Evolutionary conservation across 2,888 invertebrate genomes (phyloP).

Genomic region (Chrysotoxum bicinctum): DNA sequence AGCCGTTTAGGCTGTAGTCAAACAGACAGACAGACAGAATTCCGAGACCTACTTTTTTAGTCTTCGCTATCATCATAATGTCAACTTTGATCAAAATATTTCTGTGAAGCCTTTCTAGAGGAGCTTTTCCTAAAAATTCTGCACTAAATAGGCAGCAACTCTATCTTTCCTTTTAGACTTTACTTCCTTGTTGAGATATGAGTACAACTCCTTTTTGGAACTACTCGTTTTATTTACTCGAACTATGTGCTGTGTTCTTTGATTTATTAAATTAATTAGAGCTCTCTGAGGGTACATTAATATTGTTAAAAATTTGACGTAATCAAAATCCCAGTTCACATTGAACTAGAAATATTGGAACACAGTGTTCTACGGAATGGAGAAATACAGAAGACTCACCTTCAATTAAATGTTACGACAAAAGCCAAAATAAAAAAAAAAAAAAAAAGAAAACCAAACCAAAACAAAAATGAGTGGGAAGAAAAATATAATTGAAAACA

Average conservation of each 20-base stretch:
- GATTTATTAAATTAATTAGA: not conserved
- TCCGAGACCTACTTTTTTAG: no score
- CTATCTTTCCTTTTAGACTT: no score
- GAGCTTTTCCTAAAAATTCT: no score
- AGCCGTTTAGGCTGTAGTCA: no score
- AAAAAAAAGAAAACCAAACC: not conserved
- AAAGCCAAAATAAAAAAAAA: not conserved
- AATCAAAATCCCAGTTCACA: not conserved
- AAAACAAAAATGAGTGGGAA: not conserved
- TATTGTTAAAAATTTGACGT: not conserved
- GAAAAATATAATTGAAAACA: constrained; percentile 28
- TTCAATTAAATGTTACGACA: constrained; percentile 19
- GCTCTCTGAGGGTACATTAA: not conserved
- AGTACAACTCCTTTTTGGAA: no score
- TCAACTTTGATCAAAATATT: no score
- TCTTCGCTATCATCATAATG: no score
- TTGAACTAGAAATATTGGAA: not conserved
- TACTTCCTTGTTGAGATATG: no score
- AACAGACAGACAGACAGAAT: no score
- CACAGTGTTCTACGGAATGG: not conserved
- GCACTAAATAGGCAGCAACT: no score
- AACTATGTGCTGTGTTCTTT: not conserved
- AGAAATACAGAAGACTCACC: constrained; percentile 6
- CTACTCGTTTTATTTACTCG: no score
- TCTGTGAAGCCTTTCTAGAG: no score